A percentile compares a stretch with the other conserved stretches of the same genome.
Conservation (phyloP, 92 coral and sea anemone genomes). For the Montipora capitata region DNA sequence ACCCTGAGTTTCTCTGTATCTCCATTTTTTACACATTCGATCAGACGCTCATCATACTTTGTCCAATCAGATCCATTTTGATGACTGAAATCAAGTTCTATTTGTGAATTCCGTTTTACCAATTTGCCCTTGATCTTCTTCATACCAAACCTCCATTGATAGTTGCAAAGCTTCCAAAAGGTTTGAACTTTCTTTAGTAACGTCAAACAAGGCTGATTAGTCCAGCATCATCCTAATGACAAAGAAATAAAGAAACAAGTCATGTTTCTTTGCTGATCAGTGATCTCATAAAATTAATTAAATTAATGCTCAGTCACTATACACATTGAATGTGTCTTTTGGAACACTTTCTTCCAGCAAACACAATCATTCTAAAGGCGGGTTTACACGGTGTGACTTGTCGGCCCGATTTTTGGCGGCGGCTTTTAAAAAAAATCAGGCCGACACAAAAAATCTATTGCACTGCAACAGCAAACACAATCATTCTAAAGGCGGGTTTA, state of each 20-base stretch:
- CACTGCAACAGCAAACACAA: no score
- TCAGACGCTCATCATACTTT: conserved; percentile 88
- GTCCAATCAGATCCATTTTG: conserved; percentile 77
- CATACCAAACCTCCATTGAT: conserved; percentile 16
- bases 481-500: no score
- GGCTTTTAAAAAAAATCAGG: no score
- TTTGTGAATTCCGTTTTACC: conserved; percentile 73
- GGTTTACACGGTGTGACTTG: no score
- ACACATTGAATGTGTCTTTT: no score
- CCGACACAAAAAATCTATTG: no score
- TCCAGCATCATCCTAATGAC: background rate
- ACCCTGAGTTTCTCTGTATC: conserved; percentile 81
- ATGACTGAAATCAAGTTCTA: conserved; percentile 10
- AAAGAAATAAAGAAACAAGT: background rate
- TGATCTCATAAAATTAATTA: no score
- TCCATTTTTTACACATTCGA: conserved; percentile 85
- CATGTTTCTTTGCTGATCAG: background rate
- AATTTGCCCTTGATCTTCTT: conserved; percentile 88
- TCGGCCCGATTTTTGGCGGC: no score
- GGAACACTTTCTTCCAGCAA: no score
- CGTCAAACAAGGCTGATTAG: background rate
- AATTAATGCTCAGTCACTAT: no score
- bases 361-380: no score
- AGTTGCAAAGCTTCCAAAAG: background rate
- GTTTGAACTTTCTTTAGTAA: background rate